Evolutionary conservation across 2,888 invertebrate species (phyloP).

Genomic region (Andrena haemorrhoa): DNA sequence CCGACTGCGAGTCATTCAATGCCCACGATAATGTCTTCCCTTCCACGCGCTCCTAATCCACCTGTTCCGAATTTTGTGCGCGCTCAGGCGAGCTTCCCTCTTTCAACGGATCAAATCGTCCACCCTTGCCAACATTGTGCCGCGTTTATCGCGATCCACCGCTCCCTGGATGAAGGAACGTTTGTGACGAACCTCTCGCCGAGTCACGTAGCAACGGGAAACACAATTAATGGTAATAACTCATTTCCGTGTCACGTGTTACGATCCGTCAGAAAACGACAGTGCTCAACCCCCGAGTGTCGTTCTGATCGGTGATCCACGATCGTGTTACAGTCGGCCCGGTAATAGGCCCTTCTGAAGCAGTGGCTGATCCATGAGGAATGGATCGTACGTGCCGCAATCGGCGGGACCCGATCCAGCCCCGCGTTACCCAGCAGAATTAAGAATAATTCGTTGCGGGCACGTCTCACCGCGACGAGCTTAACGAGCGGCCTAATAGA

Average conservation of each 20-base stretch:
- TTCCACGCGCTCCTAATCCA: too few species aligned
- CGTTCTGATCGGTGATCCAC: constrained; percentile 53
- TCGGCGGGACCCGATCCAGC: constrained; percentile 20
- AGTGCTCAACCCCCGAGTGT: constrained; percentile 45
- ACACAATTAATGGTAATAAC: constrained; percentile 49
- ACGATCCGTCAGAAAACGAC: constrained; percentile 31
- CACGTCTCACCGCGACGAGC: neutral
- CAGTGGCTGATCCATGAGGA: constrained; percentile 62
- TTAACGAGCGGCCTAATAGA: constrained; percentile 25
- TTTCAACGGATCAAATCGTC: too few species aligned
- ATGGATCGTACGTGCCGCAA: constrained; percentile 64
- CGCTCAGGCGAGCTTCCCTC: too few species aligned
- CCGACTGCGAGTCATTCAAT: too few species aligned
- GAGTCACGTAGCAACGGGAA: constrained; percentile 9
- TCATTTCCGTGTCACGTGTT: constrained; percentile 52
- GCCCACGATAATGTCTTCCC: too few species aligned
- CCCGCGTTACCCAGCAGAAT: neutral
- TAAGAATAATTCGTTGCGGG: constrained; percentile 15
- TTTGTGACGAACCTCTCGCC: neutral
- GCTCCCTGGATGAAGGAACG: neutral
- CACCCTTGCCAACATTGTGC: too few species aligned
- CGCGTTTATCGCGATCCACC: too few species aligned
- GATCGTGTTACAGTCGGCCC: constrained; percentile 37
- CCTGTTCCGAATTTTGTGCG: too few species aligned
- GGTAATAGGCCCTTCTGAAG: constrained; percentile 67